A percentile compares a stretch with the other conserved stretches of the same genome.
Conservation (phyloP, 1,140 invertebrate species). For the Pogonus chalceus region DNA sequence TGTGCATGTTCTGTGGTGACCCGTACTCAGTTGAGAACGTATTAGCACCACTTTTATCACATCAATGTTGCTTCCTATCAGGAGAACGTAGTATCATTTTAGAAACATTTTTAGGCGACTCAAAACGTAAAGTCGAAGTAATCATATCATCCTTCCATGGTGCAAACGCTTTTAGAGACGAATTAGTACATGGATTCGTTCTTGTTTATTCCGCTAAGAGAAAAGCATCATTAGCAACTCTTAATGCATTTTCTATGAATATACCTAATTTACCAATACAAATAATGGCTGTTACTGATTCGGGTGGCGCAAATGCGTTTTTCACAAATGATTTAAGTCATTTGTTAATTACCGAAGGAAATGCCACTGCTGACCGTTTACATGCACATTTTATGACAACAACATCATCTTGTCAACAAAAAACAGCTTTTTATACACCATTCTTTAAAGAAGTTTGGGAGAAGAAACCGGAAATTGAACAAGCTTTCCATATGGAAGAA, state of each 20-base stretch:
- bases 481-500: constrained; percentile 84
- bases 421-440: constrained; percentile 88
- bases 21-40: constrained; percentile 85
- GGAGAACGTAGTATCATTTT: constrained; percentile 80
- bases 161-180: constrained; percentile 82
- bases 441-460: constrained; percentile 96
- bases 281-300: constrained; percentile 87
- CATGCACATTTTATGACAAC: constrained; percentile 87
- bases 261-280: constrained; percentile 91
- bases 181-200: constrained; percentile 91
- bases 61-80: constrained; percentile 78
- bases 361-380: constrained; percentile 83
- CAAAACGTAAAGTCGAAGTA: constrained; percentile 82
- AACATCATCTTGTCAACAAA: constrained; percentile 67
- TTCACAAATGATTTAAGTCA: constrained; percentile 84
- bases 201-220: constrained; percentile 91
- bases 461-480: constrained; percentile 89
- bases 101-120: constrained; percentile 83
- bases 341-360: constrained; percentile 84
- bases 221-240: constrained; percentile 85
- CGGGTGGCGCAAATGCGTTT: constrained; percentile 73
- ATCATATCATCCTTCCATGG: constrained; percentile 93
- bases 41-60: constrained; percentile 74
- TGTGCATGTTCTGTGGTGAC: constrained; percentile 96
- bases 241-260: constrained; percentile 89